Conservation (phyloP, 1,140 invertebrate genomes). For the Bombus haemorrhoidalis region DNA sequence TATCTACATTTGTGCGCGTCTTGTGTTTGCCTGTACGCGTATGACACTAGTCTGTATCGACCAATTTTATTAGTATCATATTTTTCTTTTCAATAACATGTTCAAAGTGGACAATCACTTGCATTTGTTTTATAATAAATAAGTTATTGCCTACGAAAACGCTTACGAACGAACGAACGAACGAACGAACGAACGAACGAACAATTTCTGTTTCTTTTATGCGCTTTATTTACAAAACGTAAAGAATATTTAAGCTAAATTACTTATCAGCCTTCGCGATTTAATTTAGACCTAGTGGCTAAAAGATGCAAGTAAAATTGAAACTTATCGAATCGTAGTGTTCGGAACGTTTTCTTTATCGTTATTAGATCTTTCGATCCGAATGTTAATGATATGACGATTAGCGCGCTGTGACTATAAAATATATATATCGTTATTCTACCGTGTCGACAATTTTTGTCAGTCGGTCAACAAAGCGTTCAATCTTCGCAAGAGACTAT, state of each 20-base stretch:
- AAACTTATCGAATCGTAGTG: slow-evolving; percentile 18
- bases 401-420: slow-evolving; percentile 6
- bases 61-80: slow-evolving; percentile 19
- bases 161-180: slow-evolving; percentile 57
- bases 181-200: slow-evolving; percentile 30
- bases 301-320: slow-evolving; percentile 43
- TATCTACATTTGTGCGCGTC: slow-evolving; percentile 78
- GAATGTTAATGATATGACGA: slow-evolving; percentile 40
- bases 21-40: slow-evolving; percentile 50
- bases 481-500: not conserved
- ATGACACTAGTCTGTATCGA: slow-evolving; percentile 44
- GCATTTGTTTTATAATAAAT: slow-evolving; percentile 76
- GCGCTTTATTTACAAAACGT: slow-evolving; percentile 77
- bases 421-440: slow-evolving; percentile 12
- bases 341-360: not conserved
- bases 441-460: slow-evolving; percentile 3
- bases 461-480: not conserved
- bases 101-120: slow-evolving; percentile 54
- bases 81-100: slow-evolving; percentile 40
- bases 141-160: slow-evolving; percentile 80
- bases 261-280: slow-evolving; percentile 69
- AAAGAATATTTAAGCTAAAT: slow-evolving; percentile 63
- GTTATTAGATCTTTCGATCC: not conserved
- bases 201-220: slow-evolving; percentile 58
- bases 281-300: slow-evolving; percentile 62